phyloP scores from a whole-genome alignment of 2,113 vertebrate species.

The Riparia riparia region DNA sequence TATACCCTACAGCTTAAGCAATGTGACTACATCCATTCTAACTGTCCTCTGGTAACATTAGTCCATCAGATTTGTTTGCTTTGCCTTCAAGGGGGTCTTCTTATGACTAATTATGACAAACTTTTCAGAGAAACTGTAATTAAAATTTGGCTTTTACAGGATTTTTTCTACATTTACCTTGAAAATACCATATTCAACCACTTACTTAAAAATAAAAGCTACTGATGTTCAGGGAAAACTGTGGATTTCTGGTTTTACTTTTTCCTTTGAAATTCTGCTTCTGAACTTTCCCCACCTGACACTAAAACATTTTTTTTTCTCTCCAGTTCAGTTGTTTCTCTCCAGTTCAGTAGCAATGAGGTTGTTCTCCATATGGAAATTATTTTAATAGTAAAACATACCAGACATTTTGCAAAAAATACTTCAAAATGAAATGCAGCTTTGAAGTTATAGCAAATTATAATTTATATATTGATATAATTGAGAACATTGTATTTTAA shows the following conservation, averaged over 20 bases:
- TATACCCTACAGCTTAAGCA: not conserved
- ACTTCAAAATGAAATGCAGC: not conserved
- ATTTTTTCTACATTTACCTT: not conserved
- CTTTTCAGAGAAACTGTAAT: not conserved
- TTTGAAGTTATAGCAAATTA: not conserved
- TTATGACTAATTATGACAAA: not conserved
- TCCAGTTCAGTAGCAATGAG: not conserved
- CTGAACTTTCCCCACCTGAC: not conserved
- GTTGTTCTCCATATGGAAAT: not conserved
- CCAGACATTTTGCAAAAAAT: not conserved
- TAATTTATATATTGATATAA: not conserved
- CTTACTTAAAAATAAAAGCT: not conserved
- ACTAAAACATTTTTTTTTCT: not conserved
- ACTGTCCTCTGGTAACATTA: not conserved
- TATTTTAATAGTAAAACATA: not conserved
- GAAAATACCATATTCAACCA: not conserved
- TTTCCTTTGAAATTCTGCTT: not conserved
- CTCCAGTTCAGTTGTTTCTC: not conserved
- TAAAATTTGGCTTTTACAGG: not conserved
- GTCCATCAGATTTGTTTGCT: not conserved
- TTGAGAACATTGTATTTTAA: not conserved
- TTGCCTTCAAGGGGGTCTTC: not conserved
- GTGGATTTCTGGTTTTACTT: not conserved
- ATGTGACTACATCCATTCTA: not conserved
- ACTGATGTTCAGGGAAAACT: not conserved